These are phyloP conservation scores for Heliothis virescens DNA, from an alignment of 1,140 invertebrate genomes.

Conservation along the genomic window DNA sequence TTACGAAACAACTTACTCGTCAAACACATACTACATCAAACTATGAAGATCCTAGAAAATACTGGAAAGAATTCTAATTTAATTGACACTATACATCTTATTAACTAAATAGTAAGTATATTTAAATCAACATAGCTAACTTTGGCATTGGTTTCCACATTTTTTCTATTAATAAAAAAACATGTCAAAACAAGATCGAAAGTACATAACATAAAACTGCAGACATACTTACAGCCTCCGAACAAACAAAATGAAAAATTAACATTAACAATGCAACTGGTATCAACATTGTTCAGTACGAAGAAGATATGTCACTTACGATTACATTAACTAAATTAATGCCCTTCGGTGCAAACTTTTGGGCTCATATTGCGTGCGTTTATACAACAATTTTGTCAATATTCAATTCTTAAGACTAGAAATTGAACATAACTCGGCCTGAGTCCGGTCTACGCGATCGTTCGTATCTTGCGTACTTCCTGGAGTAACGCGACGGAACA, in stretches of 20 bases:
- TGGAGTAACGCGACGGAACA: slow-evolving; percentile 58
- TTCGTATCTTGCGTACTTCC: slow-evolving; percentile 37
- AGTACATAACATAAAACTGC: slow-evolving; percentile 74
- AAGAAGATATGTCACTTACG: slow-evolving; percentile 79
- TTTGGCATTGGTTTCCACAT: slow-evolving; percentile 85
- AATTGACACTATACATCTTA: slow-evolving; percentile 86
- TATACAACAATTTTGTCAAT: slow-evolving; percentile 66
- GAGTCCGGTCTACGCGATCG: slow-evolving; percentile 50
- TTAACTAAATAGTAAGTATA: slow-evolving; percentile 74
- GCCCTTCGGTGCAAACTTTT: slow-evolving; percentile 78
- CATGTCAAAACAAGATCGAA: slow-evolving; percentile 79
- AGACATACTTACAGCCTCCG: slow-evolving; percentile 68
- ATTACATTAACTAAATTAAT: slow-evolving; percentile 74
- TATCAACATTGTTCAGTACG: slow-evolving; percentile 75
- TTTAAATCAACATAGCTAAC: slow-evolving; percentile 84
- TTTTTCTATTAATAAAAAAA: slow-evolving; percentile 79
- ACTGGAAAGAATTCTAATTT: slow-evolving; percentile 79
- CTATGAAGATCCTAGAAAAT: slow-evolving; percentile 83
- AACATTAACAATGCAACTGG: slow-evolving; percentile 80
- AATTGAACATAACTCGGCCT: slow-evolving; percentile 74
- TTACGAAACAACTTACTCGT: slow-evolving; percentile 79
- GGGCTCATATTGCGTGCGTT: slow-evolving; percentile 76
- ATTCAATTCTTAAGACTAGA: slow-evolving; percentile 84
- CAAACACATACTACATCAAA: slow-evolving; percentile 78
- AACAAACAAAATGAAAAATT: slow-evolving; percentile 75